These are phyloP conservation scores for Halisarca cf. caerulea DNA, from an alignment of 37 sponge, comb jelly and placozoan species.

Conservation along the genomic window DNA sequence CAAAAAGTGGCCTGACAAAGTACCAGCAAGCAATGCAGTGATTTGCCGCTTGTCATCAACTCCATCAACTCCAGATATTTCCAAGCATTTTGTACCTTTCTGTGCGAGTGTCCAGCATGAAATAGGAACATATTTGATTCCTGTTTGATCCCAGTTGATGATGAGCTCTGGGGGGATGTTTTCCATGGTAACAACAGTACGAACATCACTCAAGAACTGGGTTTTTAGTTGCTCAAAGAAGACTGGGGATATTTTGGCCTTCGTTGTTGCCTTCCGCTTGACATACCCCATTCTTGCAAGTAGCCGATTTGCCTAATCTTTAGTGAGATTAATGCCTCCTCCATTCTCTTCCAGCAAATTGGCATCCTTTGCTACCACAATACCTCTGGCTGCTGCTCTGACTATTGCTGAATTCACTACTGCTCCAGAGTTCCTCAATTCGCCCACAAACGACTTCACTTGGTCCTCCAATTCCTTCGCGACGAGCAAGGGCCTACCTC, in stretches of 20 bases:
- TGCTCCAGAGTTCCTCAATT: not conserved
- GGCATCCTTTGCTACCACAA: not conserved
- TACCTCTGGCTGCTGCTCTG: not conserved
- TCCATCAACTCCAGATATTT: slow-evolving; percentile 52
- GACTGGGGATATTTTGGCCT: not conserved
- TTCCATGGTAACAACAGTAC: slow-evolving; percentile 31
- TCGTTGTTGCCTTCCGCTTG: slow-evolving; percentile 16
- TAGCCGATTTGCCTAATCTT: not conserved
- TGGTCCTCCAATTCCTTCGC: not conserved
- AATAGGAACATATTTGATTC: slow-evolving; percentile 48
- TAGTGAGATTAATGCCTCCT: not conserved
- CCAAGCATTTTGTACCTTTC: slow-evolving; percentile 38
- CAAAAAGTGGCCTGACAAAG: slow-evolving; percentile 52
- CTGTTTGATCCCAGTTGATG: slow-evolving; percentile 73
- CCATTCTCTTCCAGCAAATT: no score
- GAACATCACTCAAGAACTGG: slow-evolving; percentile 41
- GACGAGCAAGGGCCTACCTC: not conserved
- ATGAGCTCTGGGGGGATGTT: slow-evolving; percentile 50
- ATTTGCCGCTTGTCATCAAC: slow-evolving; percentile 46
- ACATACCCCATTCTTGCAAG: slow-evolving; percentile 12
- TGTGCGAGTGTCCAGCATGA: slow-evolving; percentile 57
- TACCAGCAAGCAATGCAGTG: slow-evolving; percentile 57
- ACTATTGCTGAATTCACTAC: not conserved
- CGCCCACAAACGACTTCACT: not conserved
- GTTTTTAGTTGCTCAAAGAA: slow-evolving; percentile 31